A percentile compares a stretch with the other conserved stretches of the same genome.
Evolutionary conservation across 35 echinoderm and acorn worm genomes (phyloP).

Genomic region (Hemicentrotus pulcherrimus): DNA sequence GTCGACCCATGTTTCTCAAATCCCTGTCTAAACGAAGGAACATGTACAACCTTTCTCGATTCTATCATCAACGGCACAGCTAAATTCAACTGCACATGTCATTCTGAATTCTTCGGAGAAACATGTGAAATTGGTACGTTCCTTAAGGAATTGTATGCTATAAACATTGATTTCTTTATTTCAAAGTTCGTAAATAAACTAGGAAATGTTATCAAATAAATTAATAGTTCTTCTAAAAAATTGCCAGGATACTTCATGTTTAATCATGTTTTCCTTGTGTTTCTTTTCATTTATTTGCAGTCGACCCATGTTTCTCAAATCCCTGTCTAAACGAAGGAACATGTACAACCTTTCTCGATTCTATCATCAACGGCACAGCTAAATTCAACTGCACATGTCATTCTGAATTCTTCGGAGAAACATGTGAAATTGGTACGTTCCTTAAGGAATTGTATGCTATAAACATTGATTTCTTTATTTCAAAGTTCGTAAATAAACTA

Average conservation of each 20-base stretch:
- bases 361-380: not conserved
- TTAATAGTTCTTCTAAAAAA: not conserved
- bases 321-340: not conserved
- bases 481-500: no score
- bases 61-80: not conserved
- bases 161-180: no score
- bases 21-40: conserved; percentile 45
- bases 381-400: conserved; percentile 66
- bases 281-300: not conserved
- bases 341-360: not conserved
- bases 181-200: no score
- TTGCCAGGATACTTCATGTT: no score
- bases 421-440: not conserved
- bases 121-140: not conserved
- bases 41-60: conserved; percentile 28
- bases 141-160: no score
- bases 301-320: not conserved
- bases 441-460: no score
- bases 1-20: conserved; percentile 40
- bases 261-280: no score
- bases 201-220: no score
- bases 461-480: no score
- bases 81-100: conserved; percentile 42
- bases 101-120: not conserved
- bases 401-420: conserved; percentile 52